Percentiles rank a stretch among this genome's conserved stretches.
Evolutionary conservation across 2,113 vertebrate species (phyloP).

Genomic region (Phrynosoma blainvillii): DNA sequence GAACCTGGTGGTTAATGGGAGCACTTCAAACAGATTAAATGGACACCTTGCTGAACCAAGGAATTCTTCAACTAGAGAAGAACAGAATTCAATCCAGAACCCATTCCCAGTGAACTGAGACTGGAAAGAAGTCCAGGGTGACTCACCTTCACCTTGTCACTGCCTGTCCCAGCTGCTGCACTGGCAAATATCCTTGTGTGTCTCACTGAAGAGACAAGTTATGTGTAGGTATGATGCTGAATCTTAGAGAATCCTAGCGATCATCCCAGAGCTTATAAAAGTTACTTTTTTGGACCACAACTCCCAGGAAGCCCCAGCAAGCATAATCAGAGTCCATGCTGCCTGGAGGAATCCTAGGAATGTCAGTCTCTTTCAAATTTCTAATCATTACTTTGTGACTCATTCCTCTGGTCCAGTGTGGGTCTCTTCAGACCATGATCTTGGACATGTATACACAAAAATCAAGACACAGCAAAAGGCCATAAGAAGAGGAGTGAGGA

Average conservation of each 20-base stretch:
- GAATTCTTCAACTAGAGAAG: background rate
- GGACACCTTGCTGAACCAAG: background rate
- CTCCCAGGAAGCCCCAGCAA: too few relatives aligned
- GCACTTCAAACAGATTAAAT: background rate
- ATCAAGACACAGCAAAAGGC: too few relatives aligned
- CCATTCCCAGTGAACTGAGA: background rate
- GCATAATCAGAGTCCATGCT: too few relatives aligned
- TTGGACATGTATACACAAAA: too few relatives aligned
- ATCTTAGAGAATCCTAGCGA: background rate
- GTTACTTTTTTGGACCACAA: too few relatives aligned
- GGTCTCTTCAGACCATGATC: too few relatives aligned
- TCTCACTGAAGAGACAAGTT: background rate
- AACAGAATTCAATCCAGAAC: background rate
- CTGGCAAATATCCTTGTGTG: background rate
- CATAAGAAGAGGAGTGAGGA: too few relatives aligned
- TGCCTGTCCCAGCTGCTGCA: background rate
- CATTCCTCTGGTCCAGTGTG: too few relatives aligned
- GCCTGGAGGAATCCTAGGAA: too few relatives aligned
- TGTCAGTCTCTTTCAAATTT: background rate
- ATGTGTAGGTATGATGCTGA: too few relatives aligned
- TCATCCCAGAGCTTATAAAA: too few relatives aligned
- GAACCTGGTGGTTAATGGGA: background rate
- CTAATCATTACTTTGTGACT: too few relatives aligned
- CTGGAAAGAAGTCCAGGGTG: background rate
- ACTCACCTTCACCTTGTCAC: background rate